These are phyloP conservation scores for Rhopalosiphum nymphaeae DNA, from an alignment of 2,888 invertebrate species.

Conservation along the genomic window DNA sequence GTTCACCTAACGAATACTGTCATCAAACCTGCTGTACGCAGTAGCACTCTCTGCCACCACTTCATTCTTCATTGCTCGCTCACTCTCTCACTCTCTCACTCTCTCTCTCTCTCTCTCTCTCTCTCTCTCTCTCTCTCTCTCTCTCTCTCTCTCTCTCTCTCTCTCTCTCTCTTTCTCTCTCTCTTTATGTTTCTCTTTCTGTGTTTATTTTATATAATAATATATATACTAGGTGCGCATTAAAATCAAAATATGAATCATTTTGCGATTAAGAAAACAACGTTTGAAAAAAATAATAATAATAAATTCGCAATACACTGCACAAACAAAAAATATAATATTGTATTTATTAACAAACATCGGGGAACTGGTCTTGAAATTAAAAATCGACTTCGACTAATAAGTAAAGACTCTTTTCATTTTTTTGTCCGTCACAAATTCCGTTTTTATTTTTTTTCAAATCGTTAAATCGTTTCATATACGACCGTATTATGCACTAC, in stretches of 20 bases:
- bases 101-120: not conserved
- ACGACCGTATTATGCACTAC: not conserved
- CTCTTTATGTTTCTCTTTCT: not conserved
- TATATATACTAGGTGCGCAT: not conserved
- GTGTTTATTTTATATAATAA: not conserved
- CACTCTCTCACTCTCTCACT: no score
- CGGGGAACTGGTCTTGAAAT: constrained; percentile 44
- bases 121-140: not conserved
- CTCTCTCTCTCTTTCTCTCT: not conserved
- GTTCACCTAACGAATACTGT: constrained; percentile 21
- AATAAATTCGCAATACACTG: not conserved
- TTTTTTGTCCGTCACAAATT: not conserved
- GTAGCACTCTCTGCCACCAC: not conserved
- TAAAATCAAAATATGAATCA: not conserved
- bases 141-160: not conserved
- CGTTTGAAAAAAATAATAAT: not conserved
- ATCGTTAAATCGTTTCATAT: not conserved
- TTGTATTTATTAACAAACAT: constrained; percentile 31
- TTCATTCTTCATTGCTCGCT: fast-evolving
- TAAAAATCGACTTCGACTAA: not conserved
- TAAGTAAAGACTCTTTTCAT: not conserved
- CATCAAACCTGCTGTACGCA: constrained; percentile 24
- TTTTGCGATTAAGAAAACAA: not conserved
- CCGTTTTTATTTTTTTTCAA: not conserved
- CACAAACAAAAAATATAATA: not conserved